Evolutionary conservation across 2,797 vertebrate species (phyloP).

Genomic region (Enteromius thamalakanensis): DNA sequence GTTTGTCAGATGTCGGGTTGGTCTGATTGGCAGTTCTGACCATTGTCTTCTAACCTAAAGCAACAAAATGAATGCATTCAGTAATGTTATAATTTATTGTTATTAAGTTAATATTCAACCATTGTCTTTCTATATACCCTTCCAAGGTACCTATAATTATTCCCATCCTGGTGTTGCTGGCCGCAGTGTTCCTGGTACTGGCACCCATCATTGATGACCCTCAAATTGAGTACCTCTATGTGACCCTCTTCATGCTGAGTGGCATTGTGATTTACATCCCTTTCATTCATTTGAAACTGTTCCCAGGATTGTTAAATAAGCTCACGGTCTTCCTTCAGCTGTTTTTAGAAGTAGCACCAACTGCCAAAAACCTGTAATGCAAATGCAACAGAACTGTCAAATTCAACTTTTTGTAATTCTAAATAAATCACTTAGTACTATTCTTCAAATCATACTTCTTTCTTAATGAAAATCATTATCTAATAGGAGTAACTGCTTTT

Average conservation of each 20-base stretch:
- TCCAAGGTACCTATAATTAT: constrained; percentile 85
- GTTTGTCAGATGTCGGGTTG: no score
- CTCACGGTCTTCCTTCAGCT: constrained; percentile 85
- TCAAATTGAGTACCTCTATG: constrained; percentile 85
- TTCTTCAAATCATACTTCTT: background rate
- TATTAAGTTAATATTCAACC: background rate
- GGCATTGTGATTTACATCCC: constrained; percentile 85
- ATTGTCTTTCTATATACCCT: constrained; percentile 29
- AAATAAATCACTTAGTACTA: background rate
- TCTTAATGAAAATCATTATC: background rate
- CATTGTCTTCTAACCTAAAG: no score
- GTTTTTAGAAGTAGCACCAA: constrained; percentile 85
- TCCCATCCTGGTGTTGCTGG: constrained; percentile 81
- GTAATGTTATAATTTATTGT: no score
- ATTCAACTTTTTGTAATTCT: background rate
- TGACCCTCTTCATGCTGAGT: constrained; percentile 82
- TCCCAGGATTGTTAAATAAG: constrained; percentile 75
- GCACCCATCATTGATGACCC: constrained; percentile 84
- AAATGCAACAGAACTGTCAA: background rate
- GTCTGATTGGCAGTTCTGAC: no score
- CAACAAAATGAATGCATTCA: no score
- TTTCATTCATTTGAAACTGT: constrained; percentile 81
- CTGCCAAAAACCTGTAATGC: constrained; percentile 74
- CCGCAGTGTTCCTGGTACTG: constrained; percentile 83
- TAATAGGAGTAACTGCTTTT: background rate